A percentile compares a stretch with the other conserved stretches of the same genome.
phyloP scores from a whole-genome alignment of 1,140 invertebrate species.

The Caerostris darwini region DNA sequence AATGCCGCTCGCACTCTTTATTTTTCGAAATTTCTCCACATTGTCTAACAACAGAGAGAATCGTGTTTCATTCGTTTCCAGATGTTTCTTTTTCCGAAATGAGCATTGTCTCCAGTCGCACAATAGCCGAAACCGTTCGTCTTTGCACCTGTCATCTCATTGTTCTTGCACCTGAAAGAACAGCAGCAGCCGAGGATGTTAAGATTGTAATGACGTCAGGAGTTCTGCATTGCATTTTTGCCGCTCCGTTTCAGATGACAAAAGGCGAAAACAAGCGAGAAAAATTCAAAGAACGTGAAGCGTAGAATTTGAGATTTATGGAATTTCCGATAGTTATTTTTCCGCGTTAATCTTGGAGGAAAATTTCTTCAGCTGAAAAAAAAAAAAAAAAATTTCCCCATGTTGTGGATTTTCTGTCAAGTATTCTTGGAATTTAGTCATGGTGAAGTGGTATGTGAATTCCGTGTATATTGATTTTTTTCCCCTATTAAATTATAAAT shows the following conservation, averaged over 20 bases:
- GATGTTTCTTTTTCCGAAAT: neutral
- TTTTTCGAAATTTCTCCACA: neutral
- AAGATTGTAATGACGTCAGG: neutral
- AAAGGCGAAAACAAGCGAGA: constrained; percentile 16
- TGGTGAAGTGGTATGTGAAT: no score
- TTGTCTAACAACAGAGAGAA: neutral
- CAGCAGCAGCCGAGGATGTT: neutral
- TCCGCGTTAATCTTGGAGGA: neutral
- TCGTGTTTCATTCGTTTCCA: neutral
- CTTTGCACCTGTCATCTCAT: neutral
- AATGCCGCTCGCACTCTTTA: neutral
- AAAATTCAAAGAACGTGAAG: neutral
- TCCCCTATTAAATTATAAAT: no score
- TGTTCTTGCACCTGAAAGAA: neutral
- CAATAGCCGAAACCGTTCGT: neutral
- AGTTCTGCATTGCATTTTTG: neutral
- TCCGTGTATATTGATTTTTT: no score
- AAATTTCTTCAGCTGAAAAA: neutral
- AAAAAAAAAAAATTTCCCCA: no score
- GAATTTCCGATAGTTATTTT: neutral
- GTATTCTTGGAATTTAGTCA: no score
- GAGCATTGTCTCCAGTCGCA: neutral
- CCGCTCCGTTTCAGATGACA: neutral
- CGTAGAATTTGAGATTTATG: neutral
- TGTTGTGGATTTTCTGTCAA: no score